Percentiles rank a stretch among this genome's conserved stretches.
Evolutionary conservation across 2,888 invertebrate species (phyloP).

Genomic region (Tryphoninae sp.): DNA sequence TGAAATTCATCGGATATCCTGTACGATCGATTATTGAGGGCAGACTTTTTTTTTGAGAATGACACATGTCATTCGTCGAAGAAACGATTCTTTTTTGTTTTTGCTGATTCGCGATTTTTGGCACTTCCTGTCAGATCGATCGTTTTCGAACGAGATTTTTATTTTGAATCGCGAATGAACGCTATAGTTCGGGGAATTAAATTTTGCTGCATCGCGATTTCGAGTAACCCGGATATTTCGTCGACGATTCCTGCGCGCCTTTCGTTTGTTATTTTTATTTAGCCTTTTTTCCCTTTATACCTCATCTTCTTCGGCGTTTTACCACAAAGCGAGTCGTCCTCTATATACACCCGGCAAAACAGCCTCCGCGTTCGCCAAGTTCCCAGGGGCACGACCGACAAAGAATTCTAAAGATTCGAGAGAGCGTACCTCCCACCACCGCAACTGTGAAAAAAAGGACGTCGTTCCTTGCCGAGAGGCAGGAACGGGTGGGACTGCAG

Average conservation of each 20-base stretch:
- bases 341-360: slow-evolving; percentile 47
- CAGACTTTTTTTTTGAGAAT: background rate
- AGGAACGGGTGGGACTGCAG: no score
- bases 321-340: slow-evolving; percentile 54
- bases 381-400: slow-evolving; percentile 63
- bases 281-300: slow-evolving; percentile 56
- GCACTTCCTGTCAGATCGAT: slow-evolving; percentile 8
- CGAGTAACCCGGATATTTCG: slow-evolving; percentile 3
- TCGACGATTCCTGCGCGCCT: slow-evolving; percentile 1
- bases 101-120: slow-evolving; percentile 6
- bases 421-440: slow-evolving; percentile 16
- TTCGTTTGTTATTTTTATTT: slow-evolving; percentile 3
- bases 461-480: slow-evolving; percentile 47
- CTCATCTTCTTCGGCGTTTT: slow-evolving; percentile 50
- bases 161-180: background rate
- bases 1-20: slow-evolving; percentile 58
- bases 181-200: background rate
- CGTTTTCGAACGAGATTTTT: background rate
- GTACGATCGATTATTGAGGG: slow-evolving; percentile 44
- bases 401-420: slow-evolving; percentile 71
- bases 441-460: slow-evolving; percentile 58
- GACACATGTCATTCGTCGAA: background rate
- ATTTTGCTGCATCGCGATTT: background rate
- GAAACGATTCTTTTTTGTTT: background rate
- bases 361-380: slow-evolving; percentile 50